Evolutionary conservation across 2,113 vertebrate genomes (phyloP).

Genomic region (Gila orcuttii): DNA sequence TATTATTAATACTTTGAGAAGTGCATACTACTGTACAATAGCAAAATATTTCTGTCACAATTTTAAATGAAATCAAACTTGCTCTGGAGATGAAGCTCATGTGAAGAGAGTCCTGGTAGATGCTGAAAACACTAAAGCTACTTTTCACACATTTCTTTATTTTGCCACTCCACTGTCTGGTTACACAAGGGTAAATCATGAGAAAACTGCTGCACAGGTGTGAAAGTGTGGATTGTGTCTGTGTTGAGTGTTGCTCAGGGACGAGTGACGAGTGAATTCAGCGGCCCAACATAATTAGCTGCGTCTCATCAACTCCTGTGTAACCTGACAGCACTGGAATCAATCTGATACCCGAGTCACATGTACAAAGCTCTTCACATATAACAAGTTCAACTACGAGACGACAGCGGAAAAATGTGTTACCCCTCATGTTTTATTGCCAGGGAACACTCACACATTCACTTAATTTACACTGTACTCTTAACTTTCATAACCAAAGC

Average conservation of each 20-base stretch:
- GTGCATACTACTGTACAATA: neutral
- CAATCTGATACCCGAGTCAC: neutral
- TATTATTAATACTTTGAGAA: neutral
- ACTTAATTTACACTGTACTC: no score
- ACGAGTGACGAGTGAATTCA: conserved; percentile 8
- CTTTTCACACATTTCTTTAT: neutral
- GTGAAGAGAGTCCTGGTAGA: no score
- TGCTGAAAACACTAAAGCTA: neutral
- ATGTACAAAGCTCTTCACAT: neutral
- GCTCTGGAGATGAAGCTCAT: no score
- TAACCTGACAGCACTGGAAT: neutral
- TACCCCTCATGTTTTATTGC: neutral
- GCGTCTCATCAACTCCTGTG: neutral
- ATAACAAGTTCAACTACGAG: neutral
- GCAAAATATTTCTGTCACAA: neutral
- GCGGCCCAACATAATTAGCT: neutral
- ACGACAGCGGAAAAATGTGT: neutral
- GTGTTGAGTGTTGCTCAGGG: neutral
- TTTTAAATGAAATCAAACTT: neutral
- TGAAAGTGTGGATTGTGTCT: neutral
- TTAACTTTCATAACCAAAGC: neutral
- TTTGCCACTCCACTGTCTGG: neutral
- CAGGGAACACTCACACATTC: neutral
- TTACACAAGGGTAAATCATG: neutral
- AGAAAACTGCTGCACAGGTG: neutral